Evolutionary conservation across 2,113 vertebrate species (phyloP), one percentile per base, ranked within the genome.

Genomic region (Kryptolebias marmoratus): DNA sequence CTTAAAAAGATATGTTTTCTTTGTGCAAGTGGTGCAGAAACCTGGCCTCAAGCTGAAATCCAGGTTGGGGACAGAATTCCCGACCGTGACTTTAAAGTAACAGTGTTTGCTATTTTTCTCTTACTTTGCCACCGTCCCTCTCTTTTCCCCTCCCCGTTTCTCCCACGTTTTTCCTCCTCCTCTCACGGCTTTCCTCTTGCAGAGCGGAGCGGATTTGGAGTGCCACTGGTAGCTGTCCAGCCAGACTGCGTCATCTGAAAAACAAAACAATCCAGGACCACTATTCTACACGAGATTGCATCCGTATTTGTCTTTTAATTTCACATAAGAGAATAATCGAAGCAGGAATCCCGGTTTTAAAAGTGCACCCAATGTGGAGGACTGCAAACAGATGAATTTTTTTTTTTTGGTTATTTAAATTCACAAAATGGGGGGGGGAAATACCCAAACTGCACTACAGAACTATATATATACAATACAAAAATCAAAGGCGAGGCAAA

Each of bases 141-240:
- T 22, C 1, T 31, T 65, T n/a, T 22, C 15, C 73, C n/a, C 54
- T 57, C 31, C n/a, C n/a, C 13, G 16, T 59, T 22, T 59, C 42
- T 22, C 22, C 49, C 18, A 18, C 36, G 0, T 42, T 31, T 16
- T 30, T 44, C 48, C 45, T 22, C 42, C 42, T 11, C 14, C 14
- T 93, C 89, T 92, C 88, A 60, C 45, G 28, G 32, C 77, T 83
- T 49, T 76, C 71, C 39, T 92, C 92, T 31, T 92, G 22, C 95
- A 99, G 97, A 98, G 90, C 84, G 95, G 94, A 94, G 95, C 95
- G 79, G 97, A 98, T 91, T 92, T 97, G 92, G 96, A 99, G 95
- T 96, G 96, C 94, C 95, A 96, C 91, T 98, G 96, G 96, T 99
- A 99, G 96, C 95, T 95, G 71, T 77, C 88, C 86, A 85, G 73